Percentiles rank a stretch among this genome's conserved stretches.
These are phyloP conservation scores for Crocallis elinguaria DNA, from an alignment of 2,888 invertebrate species.

Conservation along the genomic window DNA sequence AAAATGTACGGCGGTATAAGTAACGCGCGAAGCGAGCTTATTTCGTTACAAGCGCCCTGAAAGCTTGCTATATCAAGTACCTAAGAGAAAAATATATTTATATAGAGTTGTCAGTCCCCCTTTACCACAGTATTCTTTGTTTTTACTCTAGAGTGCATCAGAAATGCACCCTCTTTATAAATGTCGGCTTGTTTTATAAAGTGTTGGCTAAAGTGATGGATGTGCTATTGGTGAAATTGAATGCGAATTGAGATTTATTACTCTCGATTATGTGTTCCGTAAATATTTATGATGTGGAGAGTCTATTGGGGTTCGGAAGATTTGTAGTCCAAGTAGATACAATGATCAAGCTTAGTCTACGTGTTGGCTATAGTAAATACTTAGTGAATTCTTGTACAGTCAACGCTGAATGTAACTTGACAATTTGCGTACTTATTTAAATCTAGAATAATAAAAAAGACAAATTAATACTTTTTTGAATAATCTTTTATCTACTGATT, in stretches of 20 bases:
- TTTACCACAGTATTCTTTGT: slow-evolving; percentile 48
- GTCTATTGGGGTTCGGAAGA: slow-evolving; percentile 25
- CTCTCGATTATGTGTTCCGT: slow-evolving; percentile 36
- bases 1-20: too few relatives aligned
- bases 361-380: too few relatives aligned
- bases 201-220: slow-evolving; percentile 62
- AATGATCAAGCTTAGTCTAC: slow-evolving; percentile 8
- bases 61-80: too few relatives aligned
- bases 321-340: slow-evolving; percentile 16
- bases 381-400: too few relatives aligned
- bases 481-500: too few relatives aligned
- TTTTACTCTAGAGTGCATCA: slow-evolving; percentile 61
- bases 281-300: slow-evolving; percentile 37
- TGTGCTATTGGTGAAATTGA: slow-evolving; percentile 62
- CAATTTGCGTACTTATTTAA: too few relatives aligned
- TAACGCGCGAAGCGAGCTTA: too few relatives aligned
- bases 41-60: too few relatives aligned
- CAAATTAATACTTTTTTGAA: too few relatives aligned
- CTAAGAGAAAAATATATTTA: slow-evolving; percentile 57
- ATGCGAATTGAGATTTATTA: slow-evolving; percentile 69
- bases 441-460: too few relatives aligned
- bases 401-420: too few relatives aligned
- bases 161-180: slow-evolving; percentile 69
- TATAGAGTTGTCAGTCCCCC: slow-evolving; percentile 47
- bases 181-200: slow-evolving; percentile 57